Evolutionary conservation across 2,888 invertebrate species (phyloP).

Genomic region (Himalopsyche tibetana): DNA sequence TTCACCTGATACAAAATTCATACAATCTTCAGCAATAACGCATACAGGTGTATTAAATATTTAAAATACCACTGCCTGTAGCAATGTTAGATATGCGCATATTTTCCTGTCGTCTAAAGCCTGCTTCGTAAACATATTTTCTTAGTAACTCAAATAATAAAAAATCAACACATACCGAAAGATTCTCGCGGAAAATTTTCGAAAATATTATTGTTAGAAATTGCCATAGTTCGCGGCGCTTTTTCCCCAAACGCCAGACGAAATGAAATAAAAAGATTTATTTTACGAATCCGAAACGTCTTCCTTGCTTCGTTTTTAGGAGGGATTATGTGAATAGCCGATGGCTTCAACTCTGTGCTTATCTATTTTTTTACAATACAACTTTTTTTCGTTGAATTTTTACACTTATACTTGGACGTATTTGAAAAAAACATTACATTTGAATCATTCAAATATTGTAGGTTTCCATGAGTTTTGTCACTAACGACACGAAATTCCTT

Average conservation of each 20-base stretch:
- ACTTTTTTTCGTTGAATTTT: no score
- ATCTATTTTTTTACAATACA: no score
- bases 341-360: not conserved
- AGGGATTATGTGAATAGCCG: not conserved
- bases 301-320: not conserved
- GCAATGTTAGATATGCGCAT: no score
- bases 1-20: no score
- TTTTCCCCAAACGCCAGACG: not conserved
- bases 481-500: no score
- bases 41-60: no score
- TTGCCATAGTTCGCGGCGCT: not conserved
- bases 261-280: constrained; percentile 7
- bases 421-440: no score
- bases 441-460: no score
- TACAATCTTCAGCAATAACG: no score
- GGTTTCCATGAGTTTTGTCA: no score
- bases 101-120: not conserved
- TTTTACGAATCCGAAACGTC: not conserved
- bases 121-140: not conserved
- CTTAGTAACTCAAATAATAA: not conserved
- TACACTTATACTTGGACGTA: no score
- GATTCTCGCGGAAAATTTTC: not conserved
- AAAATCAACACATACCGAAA: not conserved
- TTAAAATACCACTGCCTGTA: no score
- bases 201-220: constrained; percentile 3